These are phyloP conservation scores for Gallinago jamesoni DNA, from an alignment of 2,113 vertebrate genomes.

Conservation along the genomic window DNA sequence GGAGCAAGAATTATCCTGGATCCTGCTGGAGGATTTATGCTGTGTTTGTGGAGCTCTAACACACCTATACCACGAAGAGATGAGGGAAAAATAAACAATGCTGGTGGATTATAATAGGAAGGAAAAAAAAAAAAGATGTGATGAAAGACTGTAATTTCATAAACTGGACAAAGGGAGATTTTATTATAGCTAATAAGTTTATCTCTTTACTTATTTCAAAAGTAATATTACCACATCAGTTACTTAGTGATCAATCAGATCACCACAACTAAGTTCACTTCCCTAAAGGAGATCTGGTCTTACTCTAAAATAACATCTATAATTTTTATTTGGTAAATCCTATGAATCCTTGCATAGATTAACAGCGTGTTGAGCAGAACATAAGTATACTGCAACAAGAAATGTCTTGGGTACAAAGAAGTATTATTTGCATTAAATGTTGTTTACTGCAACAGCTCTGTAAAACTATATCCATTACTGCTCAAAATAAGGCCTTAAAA, in stretches of 20 bases:
- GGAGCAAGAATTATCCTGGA: neutral
- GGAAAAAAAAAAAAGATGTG: neutral
- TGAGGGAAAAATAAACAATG: neutral
- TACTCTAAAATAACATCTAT: neutral
- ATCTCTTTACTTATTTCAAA: neutral
- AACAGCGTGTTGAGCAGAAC: neutral
- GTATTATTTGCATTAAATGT: neutral
- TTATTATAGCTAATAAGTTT: neutral
- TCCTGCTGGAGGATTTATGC: neutral
- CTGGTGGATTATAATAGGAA: neutral
- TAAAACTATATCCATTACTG: neutral
- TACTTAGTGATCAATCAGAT: neutral
- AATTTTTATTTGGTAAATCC: neutral
- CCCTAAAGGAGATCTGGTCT: neutral
- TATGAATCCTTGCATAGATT: neutral
- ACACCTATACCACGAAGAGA: neutral
- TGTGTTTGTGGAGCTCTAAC: neutral
- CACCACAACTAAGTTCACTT: neutral
- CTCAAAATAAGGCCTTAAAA: neutral
- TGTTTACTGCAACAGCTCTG: neutral
- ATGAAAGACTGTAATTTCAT: neutral
- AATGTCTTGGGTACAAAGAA: neutral
- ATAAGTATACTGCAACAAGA: neutral
- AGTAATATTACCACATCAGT: neutral
- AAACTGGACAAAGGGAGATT: neutral